Base-by-base conservation (phyloP, 2,888 invertebrate species). In the Xestia rhomboidea region DNA sequence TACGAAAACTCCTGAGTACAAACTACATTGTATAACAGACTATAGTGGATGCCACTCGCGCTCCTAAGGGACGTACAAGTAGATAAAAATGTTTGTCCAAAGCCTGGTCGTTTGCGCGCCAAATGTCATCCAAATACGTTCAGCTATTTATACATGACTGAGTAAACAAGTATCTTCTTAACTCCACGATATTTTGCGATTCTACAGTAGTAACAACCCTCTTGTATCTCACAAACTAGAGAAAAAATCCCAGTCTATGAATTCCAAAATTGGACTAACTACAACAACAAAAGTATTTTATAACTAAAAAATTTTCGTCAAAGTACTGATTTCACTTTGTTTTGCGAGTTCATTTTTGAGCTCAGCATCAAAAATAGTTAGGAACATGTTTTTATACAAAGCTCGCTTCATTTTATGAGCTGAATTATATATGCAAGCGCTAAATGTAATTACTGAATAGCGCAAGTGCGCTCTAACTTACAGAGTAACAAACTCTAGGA, bases 361-460 rank as follows among this genome's bases (percentile, higher is more conserved):
- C 54, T 21, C 70, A 70, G 67, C 81, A 60, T 74, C 63, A 85
- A 81, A 85, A 82, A 81, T 68, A 63, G 68, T 67, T 70, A 21
- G 15, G 34, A 75, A 51, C 66, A 76, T 51, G 38, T 73, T 86
- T 85, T 82, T 76, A 63, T 54, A 81, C 85, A 85, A 82, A 76
- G 60, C 27, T 68, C 41, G 60, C 69, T 77, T 49, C 54, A 21
- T 79, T 81, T 81, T 71, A 85, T 76, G 82, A 76, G 67, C 57
- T 57, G 63, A 57, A 82, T 70, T 68, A 82, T 70, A 68, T 64
- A 77, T 68, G 72, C 64, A 68, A 63, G 70, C 73, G 51, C 72
- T 63, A 49, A 83, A 82, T 85, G 69, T 83, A 73, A 77, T 85
- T 85, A 73, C 62, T 73, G 70, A 77, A 73, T 68, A 77, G 70